Percentiles rank a stretch among this genome's conserved stretches.
Conservation (phyloP, 2,113 vertebrate genomes). For the Odocoileus hemionus region DNA sequence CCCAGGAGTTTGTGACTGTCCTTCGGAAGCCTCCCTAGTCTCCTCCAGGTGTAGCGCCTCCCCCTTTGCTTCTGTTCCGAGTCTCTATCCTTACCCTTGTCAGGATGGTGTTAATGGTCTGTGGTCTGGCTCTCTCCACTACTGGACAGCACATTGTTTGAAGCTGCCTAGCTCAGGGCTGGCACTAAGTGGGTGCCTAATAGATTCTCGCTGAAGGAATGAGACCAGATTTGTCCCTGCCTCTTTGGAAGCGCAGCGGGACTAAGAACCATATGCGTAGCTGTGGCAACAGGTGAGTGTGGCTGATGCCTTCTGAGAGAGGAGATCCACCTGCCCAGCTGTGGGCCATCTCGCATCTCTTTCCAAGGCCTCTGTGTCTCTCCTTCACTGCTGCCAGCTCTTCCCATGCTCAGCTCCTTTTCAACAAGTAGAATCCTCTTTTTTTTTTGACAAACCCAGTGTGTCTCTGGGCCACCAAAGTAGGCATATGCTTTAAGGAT, state of each 20-base stretch:
- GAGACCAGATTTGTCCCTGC: not conserved
- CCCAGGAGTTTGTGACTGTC: not conserved
- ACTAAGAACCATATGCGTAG: not conserved
- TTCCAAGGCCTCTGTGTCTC: not conserved
- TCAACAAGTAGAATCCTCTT: not conserved
- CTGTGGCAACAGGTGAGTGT: not conserved
- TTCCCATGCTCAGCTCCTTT: not conserved
- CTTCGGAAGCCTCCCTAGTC: not conserved
- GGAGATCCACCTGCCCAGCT: not conserved
- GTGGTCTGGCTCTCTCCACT: not conserved
- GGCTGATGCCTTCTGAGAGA: not conserved
- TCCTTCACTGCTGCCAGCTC: not conserved
- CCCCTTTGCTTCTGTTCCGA: not conserved
- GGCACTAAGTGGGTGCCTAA: not conserved
- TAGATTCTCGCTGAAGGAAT: not conserved
- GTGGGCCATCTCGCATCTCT: not conserved
- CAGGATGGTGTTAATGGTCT: not conserved
- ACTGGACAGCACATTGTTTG: not conserved
- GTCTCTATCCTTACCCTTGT: not conserved
- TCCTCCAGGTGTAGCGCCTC: not conserved
- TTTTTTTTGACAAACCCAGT: not conserved
- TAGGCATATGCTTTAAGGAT: not conserved
- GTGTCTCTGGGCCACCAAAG: not conserved
- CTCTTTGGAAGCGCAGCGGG: not conserved
- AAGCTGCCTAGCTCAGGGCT: not conserved